Evolutionary conservation across 2,797 vertebrate species (phyloP).

Genomic region (Lithobates sylvaticus): DNA sequence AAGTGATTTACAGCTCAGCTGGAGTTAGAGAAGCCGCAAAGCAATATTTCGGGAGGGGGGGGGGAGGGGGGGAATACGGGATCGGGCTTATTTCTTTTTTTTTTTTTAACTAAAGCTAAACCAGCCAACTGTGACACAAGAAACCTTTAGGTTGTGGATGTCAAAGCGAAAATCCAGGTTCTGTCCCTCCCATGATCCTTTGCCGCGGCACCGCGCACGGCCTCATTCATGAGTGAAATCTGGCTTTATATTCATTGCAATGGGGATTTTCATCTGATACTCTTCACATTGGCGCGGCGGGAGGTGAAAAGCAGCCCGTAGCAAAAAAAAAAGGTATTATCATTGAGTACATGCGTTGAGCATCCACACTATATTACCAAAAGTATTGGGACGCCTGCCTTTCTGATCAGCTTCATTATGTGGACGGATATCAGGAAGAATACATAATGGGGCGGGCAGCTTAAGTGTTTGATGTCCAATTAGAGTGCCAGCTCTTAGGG

Average conservation of each 20-base stretch:
- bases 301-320: slow-evolving; percentile 17
- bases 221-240: slow-evolving; percentile 42
- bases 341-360: too few species aligned
- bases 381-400: too few species aligned
- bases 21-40: slow-evolving; percentile 68
- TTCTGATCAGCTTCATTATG: slow-evolving; percentile 36
- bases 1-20: slow-evolving; percentile 82
- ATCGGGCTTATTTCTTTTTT: slow-evolving; percentile 19
- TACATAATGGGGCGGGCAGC: slow-evolving; percentile 8
- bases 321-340: too few species aligned
- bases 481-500: slow-evolving; percentile 12
- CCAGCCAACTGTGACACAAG: slow-evolving; percentile 68
- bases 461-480: slow-evolving; percentile 22
- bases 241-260: slow-evolving; percentile 30
- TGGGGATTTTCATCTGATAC: slow-evolving; percentile 36
- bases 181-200: not conserved
- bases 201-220: not conserved
- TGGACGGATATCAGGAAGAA: slow-evolving; percentile 16
- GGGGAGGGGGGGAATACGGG: slow-evolving; percentile 53
- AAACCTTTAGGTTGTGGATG: slow-evolving; percentile 20
- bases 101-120: slow-evolving; percentile 60
- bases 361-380: too few species aligned
- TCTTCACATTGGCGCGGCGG: not conserved
- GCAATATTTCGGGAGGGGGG: slow-evolving; percentile 61
- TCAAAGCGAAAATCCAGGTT: not conserved